Evolutionary conservation across 30 jellyfish, hydroid and myxozoan species (phyloP), one percentile per base, ranked within the genome.

Genomic region (Catostylus mosaicus): DNA sequence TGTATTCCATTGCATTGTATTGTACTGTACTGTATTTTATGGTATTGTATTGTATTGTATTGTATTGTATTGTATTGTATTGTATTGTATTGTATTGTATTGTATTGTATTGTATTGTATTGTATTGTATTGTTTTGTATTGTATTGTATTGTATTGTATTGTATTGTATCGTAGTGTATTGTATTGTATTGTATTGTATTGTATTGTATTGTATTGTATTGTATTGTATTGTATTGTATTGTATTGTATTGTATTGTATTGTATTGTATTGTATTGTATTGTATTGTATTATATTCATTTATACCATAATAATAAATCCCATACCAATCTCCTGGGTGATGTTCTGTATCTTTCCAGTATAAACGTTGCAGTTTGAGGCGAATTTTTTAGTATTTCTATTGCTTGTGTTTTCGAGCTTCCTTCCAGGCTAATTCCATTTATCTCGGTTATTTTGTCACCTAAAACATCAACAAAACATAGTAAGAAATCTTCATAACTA

Each of bases 381-480:
- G 84, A 64, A 65, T 74, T 90, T 56, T 90, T 90, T 24, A 90
- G 83, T 20, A 90, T 79, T 43, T 90, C 97, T 22, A 90, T 78
- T 20, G 95, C 97, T 62, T 83, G 97, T 12, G 61, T 69, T 34
- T 90, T 91, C n/a, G 93, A n/a, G 74, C 88, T 78, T 1, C 95
- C 96, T 19, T 92, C 98, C 12, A 92, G 84, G 24, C 85, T 29
- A 45, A 80, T 57, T 34, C 98, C 95, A 72, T 92, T 86, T 51
- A 92, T 92, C 61, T 92, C 98, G 22, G 91, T 96, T 1, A 92
- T 66, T 20, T 94, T 89, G 59, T 92, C 98, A 52, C 98, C 98
- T 92, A 65, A 18, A 23, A 29, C 10, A 0, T 16, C 43, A 33
- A 24, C 59, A 72, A 37, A 11, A 9, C 11, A 67, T 67, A n/a